Percentiles rank a stretch among this genome's conserved stretches.
Evolutionary conservation across 2,888 invertebrate species (phyloP).

Genomic region (Ophion costatus): DNA sequence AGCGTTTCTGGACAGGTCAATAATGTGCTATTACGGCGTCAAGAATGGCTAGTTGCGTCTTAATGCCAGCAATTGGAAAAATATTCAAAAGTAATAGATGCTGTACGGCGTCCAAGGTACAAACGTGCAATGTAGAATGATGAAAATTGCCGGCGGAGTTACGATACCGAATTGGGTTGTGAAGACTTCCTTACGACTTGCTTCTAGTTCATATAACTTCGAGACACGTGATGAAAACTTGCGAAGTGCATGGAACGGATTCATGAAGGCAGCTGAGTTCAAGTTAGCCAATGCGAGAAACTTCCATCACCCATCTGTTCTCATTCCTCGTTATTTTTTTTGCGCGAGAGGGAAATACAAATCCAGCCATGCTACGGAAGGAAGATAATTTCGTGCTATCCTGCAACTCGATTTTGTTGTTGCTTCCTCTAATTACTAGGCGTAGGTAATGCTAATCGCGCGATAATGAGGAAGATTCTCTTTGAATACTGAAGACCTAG

Average conservation of each 20-base stretch:
- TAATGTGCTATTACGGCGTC: conserved; percentile 1
- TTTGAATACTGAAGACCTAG: neutral
- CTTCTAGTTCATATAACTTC: neutral
- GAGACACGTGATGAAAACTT: neutral
- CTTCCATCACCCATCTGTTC: neutral
- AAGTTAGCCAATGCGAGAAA: neutral
- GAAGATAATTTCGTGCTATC: conserved; percentile 26
- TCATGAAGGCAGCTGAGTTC: neutral
- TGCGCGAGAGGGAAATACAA: conserved; percentile 12
- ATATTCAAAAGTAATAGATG: neutral
- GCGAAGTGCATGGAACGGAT: neutral
- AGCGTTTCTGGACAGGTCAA: neutral
- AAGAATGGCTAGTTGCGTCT: neutral
- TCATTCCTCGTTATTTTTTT: conserved; percentile 9
- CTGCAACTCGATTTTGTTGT: neutral
- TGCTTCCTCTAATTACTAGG: conserved; percentile 57
- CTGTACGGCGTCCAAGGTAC: neutral
- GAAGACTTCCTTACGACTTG: neutral
- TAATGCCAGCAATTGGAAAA: neutral
- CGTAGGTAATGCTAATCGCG: conserved; percentile 49
- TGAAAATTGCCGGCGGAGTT: neutral
- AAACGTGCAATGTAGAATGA: neutral
- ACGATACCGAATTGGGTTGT: neutral
- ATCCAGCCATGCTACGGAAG: conserved; percentile 4
- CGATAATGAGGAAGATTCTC: conserved; percentile 47